Conservation (phyloP, 1,140 invertebrate species). For the Adoxophyes honmai region DNA sequence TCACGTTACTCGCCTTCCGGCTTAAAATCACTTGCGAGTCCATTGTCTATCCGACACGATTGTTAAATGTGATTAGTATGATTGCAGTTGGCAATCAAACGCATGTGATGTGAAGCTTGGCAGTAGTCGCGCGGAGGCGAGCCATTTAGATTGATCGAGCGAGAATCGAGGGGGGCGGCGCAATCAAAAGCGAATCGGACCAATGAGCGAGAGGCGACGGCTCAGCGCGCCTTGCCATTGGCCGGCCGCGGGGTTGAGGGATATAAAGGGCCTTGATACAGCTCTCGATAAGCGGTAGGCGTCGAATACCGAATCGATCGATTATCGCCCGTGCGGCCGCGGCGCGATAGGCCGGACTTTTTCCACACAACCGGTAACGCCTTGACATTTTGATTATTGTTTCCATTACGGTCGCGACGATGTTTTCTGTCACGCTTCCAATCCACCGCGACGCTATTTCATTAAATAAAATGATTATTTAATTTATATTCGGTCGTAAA, state of each 20-base stretch:
- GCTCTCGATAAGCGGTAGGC: constrained; percentile 69
- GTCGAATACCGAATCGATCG: constrained; percentile 63
- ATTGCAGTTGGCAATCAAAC: constrained; percentile 30
- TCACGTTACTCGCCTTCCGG: not conserved
- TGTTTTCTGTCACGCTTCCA: not conserved
- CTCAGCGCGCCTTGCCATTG: constrained; percentile 44
- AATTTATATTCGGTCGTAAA: constrained; percentile 4
- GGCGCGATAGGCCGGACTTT: constrained; percentile 19
- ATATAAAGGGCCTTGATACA: constrained; percentile 66
- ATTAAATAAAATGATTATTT: not conserved
- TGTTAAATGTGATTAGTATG: constrained; percentile 4
- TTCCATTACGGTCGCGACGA: not conserved
- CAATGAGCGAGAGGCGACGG: constrained; percentile 48
- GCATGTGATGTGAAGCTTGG: constrained; percentile 25
- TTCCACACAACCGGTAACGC: not conserved
- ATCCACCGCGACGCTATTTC: not conserved
- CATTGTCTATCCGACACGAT: not conserved
- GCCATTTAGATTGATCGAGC: constrained; percentile 71
- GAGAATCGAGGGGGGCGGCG: constrained; percentile 66
- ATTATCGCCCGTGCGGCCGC: constrained; percentile 49
- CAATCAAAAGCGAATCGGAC: constrained; percentile 72
- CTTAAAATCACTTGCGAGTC: not conserved
- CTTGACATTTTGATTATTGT: constrained; percentile 16
- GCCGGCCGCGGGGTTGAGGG: constrained; percentile 49
- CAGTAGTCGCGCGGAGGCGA: constrained; percentile 42